A percentile compares a stretch with the other conserved stretches of the same genome.
Conservation (phyloP, 2,113 vertebrate species). For the Oceanodroma tethys region DNA sequence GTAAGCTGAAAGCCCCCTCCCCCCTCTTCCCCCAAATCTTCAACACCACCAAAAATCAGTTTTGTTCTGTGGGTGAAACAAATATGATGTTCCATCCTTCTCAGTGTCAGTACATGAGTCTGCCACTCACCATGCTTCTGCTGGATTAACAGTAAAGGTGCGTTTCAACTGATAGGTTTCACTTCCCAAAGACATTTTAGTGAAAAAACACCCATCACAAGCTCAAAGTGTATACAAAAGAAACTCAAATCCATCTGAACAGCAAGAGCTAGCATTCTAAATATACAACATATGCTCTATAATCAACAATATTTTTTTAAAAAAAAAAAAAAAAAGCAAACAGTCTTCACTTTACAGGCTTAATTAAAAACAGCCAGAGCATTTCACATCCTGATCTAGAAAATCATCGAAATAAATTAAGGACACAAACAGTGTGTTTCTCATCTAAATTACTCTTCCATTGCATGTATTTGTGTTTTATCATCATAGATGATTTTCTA, state of each 20-base stretch:
- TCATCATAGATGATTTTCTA: background rate
- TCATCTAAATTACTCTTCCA: background rate
- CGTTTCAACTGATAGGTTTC: background rate
- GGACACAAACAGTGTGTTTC: background rate
- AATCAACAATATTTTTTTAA: background rate
- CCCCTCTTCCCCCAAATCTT: background rate
- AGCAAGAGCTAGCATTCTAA: background rate
- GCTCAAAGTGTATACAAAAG: background rate
- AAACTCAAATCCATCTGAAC: background rate
- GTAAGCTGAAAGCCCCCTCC: background rate
- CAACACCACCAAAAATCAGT: background rate
- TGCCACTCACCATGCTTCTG: background rate
- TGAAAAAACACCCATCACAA: background rate
- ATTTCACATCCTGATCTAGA: background rate
- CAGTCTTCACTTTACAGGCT: background rate
- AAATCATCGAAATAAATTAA: conserved; percentile 5
- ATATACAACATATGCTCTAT: background rate
- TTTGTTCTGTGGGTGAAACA: background rate
- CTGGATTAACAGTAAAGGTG: background rate
- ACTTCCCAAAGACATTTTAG: background rate
- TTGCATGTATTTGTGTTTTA: background rate
- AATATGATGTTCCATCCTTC: background rate
- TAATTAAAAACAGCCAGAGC: conserved; percentile 17
- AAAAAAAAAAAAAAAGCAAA: background rate
- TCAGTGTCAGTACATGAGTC: background rate